Evolutionary conservation across 2,797 vertebrate genomes (phyloP), one percentile per base, ranked within the genome.

Genomic region (Eidolon dupreanum): DNA sequence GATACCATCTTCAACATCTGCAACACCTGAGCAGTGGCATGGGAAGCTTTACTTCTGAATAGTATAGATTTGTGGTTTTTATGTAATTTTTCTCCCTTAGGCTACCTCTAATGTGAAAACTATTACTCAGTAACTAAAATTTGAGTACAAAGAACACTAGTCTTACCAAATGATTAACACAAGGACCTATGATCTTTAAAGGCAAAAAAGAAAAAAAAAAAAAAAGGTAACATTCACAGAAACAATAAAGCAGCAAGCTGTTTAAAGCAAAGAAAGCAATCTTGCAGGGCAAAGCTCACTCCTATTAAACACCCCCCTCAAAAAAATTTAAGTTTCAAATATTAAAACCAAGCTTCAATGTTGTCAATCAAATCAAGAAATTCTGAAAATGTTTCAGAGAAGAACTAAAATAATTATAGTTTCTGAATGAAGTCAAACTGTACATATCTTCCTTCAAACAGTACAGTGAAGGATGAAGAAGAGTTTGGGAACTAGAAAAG

Each of bases 1-100:
- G 85, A 97, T 94, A 97, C 87, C 92, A 91, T 91, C 96, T 97
- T 98, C 93, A 98, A 96, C 57, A 96, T 96, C 97, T 95, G 73
- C 74, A 97, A 71, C 96, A 98, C 96, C 94, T 86, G 95, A 95
- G 43, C 49, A 93, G 83, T 71, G 31, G 0, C 68, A 84, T n/a
- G 93, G 94, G 89, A 97, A 0, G 89, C 66, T 92, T 96, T 95
- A 93, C 95, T 91, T 98, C 97, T 95, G 92, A 93, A 93, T 83
- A 93, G 87, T n/a, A 94, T 36, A 74, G 53, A 81, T 16, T 41
- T 84, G 38, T 28, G n/a, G 46, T 77, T 91, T 96, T 96, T 83
- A 87, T 66, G 74, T 65, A 78, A 94, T 26, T 55, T 55, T 38
- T 17, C 17, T 11, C 49, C 49, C 20, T 51, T 70, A 90, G 49